These are phyloP conservation scores for Caenorhabditis briggsae DNA, from an alignment of 1,140 invertebrate species.

Conservation along the genomic window DNA sequence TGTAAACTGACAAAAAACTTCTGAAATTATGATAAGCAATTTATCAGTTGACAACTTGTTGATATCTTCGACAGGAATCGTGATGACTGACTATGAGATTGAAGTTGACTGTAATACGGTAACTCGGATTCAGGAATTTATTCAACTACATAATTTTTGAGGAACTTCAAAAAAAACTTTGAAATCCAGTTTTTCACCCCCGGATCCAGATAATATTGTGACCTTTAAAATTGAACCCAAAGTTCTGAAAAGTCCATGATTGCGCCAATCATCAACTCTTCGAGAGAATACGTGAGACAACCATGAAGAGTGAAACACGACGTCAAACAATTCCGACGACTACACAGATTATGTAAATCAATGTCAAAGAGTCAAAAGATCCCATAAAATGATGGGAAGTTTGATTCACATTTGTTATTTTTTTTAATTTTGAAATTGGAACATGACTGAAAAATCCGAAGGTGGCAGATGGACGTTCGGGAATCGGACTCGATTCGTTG, in stretches of 20 bases:
- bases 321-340: conserved; percentile 1
- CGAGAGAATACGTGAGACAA: not conserved
- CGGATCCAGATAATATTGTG: not conserved
- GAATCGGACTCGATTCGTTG: conserved; percentile 16
- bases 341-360: conserved; percentile 45
- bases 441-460: not conserved
- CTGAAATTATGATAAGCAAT: too few species aligned
- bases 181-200: not conserved
- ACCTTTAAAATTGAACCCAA: not conserved
- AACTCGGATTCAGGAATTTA: too few species aligned
- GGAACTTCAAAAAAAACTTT: too few species aligned
- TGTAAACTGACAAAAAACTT: too few species aligned
- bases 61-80: too few species aligned
- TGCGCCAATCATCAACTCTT: conserved; percentile 13
- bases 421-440: conserved; percentile 1
- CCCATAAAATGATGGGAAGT: not conserved
- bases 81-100: too few species aligned
- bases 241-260: conserved; percentile 20
- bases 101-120: too few species aligned
- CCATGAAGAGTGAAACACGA: not conserved
- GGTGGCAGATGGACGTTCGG: not conserved
- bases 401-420: not conserved
- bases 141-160: too few species aligned
- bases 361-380: conserved; percentile 47
- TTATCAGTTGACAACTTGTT: too few species aligned